Base-by-base conservation (phyloP, 2,888 invertebrate species). In the Drosophila suboccidentalis region DNA sequence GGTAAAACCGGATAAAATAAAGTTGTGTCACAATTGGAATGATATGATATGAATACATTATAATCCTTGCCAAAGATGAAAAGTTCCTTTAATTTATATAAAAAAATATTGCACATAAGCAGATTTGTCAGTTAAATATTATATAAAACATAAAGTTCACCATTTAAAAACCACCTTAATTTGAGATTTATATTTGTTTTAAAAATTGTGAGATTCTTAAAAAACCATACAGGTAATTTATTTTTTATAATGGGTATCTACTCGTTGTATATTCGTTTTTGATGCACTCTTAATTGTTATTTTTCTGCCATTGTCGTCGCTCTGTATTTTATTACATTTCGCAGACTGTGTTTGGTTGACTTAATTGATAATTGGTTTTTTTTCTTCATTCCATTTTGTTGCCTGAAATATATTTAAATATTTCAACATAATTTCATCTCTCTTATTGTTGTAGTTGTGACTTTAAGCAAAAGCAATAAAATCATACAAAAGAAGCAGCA, bases 311-410 rank as follows among this genome's bases (percentile, higher is more conserved):
- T 75, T 80, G 78, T 71, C 51, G 65, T 50, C 62, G 63, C 50
- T 59, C 54, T 61, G 75, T 78, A 85, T 86, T 90, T 87, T 78
- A 79, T 88, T 78, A 80, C 78, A 79, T 75, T 79, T 70, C 73
- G 77, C 75, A 61, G 66, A 47, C 71, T 54, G 60, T 68, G 70
- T 82, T 82, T 81, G 87, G 70, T 81, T 84, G 83, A 90, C 91
- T 91, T 91, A 91, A 91, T 91, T 91, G 90, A 87, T 88, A 88
- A 90, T 87, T 88, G 90, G 76, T 76, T 62, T 50, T 53, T 22
- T 2, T 46, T 53, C 34, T 58, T 59, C 53, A 39, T 59, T 51
- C 66, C 34, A 3, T 36, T 44, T 53, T 47, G 34, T 4, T 4
- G 29, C 26, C 60, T 72, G 77, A 76, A 80, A 72, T 73, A 64